Base-by-base conservation (phyloP, 2,888 invertebrate genomes). In the Linnaemya tessellans region DNA sequence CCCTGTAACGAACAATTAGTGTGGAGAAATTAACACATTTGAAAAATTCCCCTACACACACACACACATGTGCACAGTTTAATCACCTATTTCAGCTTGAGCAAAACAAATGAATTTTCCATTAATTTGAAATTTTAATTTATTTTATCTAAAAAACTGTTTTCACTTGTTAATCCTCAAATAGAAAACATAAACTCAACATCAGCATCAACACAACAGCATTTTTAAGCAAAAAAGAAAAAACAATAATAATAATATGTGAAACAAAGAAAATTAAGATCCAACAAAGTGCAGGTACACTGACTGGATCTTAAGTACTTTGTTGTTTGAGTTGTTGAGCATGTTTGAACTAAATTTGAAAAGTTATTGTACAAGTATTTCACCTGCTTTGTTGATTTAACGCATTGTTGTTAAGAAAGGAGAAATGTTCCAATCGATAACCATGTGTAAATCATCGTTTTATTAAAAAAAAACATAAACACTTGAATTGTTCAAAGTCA, bases 121-220 rank as follows among this genome's bases (percentile, higher is more conserved):
- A 30, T 58, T 67, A 20, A 58, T 46, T 77, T 46, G 0, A 15
- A 43, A 56, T 62, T 38, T 22, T 18, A 64, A 64, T 41, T 46
- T 49, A 64, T 54, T 58, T 67, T 58, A 46, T 46, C 35, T 58
- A 11, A 11, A 77, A 77, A 2, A 56, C 7, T 5, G 18, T 75
- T 75, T 64, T 65, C 51, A 54, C 64, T 64, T 75, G 41, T 65
- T 35, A 65, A 35, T 65, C 35, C 43, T 13, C 15, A 35, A 51
- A 58, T 3, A 70, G 49, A 8, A 46, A 18, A 65, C 9, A 54
- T 11, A 64, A 22, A n/a, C 30, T 35, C 15, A 38, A 10, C 9
- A 46, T 60, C 35, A 25, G 25, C 1, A 25, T 11, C 46, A 18
- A 49, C 56, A 49, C 38, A 22, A 49, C n/a, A n/a, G n/a, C n/a